These are phyloP conservation scores for Enteromius argenteus DNA, from an alignment of 2,797 vertebrate genomes.

Conservation along the genomic window DNA sequence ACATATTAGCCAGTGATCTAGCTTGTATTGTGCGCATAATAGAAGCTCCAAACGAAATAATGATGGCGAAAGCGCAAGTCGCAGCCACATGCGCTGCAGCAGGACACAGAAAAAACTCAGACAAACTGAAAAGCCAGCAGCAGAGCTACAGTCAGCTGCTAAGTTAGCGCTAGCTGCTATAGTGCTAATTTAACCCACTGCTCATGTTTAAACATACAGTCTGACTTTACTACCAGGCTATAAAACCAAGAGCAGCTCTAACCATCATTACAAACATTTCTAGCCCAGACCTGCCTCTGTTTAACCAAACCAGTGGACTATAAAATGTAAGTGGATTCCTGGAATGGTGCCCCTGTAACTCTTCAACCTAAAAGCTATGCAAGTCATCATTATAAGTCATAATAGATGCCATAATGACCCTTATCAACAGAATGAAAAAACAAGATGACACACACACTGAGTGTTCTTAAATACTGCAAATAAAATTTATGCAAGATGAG, in stretches of 20 bases:
- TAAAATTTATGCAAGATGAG: background rate
- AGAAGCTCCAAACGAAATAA: slow-evolving; percentile 68
- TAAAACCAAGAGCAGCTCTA: background rate
- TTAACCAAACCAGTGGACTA: background rate
- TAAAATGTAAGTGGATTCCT: slow-evolving; percentile 26
- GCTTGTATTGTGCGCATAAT: slow-evolving; percentile 14
- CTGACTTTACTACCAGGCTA: slow-evolving; percentile 32
- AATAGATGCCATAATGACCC: background rate
- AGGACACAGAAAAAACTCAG: slow-evolving; percentile 64
- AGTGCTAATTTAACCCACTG: slow-evolving; percentile 34
- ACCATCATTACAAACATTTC: background rate
- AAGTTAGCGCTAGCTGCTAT: background rate
- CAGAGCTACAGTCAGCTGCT: slow-evolving; percentile 24
- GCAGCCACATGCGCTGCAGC: slow-evolving; percentile 71
- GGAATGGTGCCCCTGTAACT: slow-evolving; percentile 16
- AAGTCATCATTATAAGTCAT: background rate
- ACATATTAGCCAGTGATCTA: background rate
- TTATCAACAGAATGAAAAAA: background rate
- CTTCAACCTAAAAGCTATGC: slow-evolving; percentile 7
- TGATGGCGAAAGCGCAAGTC: slow-evolving; percentile 62
- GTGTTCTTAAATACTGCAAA: background rate
- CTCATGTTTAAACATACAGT: slow-evolving; percentile 46
- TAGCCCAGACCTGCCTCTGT: background rate
- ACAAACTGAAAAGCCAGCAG: slow-evolving; percentile 55
- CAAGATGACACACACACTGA: background rate